These are phyloP conservation scores for Colinus virginianus DNA, from an alignment of 2,113 vertebrate genomes.

Conservation along the genomic window DNA sequence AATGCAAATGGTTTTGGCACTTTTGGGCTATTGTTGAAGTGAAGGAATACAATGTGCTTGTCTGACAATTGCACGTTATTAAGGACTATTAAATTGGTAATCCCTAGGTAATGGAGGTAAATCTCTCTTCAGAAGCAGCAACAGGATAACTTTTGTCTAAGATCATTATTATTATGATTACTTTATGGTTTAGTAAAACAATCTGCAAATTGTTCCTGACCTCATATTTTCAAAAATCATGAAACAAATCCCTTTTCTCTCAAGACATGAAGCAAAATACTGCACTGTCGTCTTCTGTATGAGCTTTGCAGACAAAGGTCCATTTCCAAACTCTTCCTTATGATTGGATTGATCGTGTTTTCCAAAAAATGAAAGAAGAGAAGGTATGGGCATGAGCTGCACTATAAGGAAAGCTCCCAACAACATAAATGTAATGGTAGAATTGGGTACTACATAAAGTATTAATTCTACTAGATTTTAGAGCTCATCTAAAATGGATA, in stretches of 20 bases:
- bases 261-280: not conserved
- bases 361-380: not conserved
- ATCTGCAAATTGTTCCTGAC: constrained; percentile 58
- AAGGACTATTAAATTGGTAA: constrained; percentile 61
- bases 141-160: constrained; percentile 36
- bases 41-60: constrained; percentile 37
- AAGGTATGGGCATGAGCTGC: not conserved
- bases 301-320: not conserved
- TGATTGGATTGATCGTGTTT: not conserved
- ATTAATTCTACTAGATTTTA: not conserved
- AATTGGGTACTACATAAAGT: not conserved
- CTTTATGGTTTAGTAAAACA: constrained; percentile 34
- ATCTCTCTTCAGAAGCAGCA: constrained; percentile 19
- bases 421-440: not conserved
- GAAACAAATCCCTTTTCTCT: not conserved
- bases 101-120: constrained; percentile 44
- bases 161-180: constrained; percentile 55
- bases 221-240: constrained; percentile 36
- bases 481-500: not conserved
- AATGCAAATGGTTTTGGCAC: constrained; percentile 52
- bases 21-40: constrained; percentile 45
- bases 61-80: constrained; percentile 63
- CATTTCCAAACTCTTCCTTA: not conserved
- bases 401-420: not conserved
- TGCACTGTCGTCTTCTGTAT: not conserved